Percentiles rank a stretch among this genome's conserved stretches.
phyloP scores from a whole-genome alignment of 2,797 vertebrate species.

The Eremophila alpestris region DNA sequence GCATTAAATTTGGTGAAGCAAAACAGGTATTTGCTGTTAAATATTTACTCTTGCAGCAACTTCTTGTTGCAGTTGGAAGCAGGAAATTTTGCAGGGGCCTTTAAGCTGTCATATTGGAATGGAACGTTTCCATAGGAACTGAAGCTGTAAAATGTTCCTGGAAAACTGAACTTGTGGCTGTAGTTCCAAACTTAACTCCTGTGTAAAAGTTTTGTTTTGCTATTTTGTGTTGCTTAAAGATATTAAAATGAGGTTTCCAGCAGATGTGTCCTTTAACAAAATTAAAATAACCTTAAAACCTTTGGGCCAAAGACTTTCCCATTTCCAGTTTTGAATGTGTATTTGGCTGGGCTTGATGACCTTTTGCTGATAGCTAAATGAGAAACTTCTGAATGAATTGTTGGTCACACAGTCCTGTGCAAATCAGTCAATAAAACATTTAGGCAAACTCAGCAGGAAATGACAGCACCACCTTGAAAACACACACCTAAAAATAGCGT shows the following conservation, averaged over 20 bases:
- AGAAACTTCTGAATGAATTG: neutral
- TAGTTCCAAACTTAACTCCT: neutral
- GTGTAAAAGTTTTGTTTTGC: neutral
- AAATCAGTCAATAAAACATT: neutral
- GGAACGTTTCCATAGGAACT: neutral
- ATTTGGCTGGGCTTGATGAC: neutral
- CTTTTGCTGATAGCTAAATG: neutral
- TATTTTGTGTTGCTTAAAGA: neutral
- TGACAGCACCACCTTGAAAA: neutral
- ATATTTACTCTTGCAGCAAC: neutral
- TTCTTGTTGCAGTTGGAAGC: neutral
- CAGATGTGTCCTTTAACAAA: neutral
- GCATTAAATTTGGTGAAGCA: neutral
- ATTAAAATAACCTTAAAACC: neutral
- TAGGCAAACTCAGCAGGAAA: neutral
- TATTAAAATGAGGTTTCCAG: neutral
- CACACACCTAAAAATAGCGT: neutral
- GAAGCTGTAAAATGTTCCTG: neutral
- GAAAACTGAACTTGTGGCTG: neutral
- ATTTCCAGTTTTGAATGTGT: neutral
- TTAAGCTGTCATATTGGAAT: neutral
- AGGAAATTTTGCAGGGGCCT: neutral
- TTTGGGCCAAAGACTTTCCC: neutral
- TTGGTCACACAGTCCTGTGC: neutral
- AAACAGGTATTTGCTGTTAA: neutral